Evolutionary conservation across 1,140 invertebrate species (phyloP).

Genomic region (Formica exsecta): DNA sequence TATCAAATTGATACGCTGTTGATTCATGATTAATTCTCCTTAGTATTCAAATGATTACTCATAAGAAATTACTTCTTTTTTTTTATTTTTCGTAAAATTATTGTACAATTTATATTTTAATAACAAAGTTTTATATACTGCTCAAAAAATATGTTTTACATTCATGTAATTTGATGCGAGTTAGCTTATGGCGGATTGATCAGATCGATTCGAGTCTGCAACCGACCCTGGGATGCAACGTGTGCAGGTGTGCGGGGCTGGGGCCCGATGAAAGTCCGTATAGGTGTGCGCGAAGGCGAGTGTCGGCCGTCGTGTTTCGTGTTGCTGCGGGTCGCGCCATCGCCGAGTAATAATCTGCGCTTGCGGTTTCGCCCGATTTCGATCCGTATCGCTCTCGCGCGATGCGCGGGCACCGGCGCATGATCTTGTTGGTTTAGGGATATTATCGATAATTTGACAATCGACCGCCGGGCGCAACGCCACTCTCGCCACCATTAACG

Average conservation of each 20-base stretch:
- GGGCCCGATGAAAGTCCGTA: slow-evolving; percentile 59
- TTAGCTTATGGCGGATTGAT: slow-evolving; percentile 15
- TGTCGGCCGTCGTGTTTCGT: slow-evolving; percentile 40
- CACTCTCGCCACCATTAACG: slow-evolving; percentile 76
- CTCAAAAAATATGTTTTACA: neutral
- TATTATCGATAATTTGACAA: slow-evolving; percentile 85
- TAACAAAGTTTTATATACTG: neutral
- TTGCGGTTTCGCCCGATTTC: slow-evolving; percentile 75
- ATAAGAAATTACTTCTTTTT: no score
- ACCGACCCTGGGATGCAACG: slow-evolving; percentile 20
- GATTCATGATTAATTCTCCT: neutral
- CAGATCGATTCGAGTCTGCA: neutral
- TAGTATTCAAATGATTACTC: neutral
- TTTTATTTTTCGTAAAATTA: neutral
- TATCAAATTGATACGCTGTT: neutral
- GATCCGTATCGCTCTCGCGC: slow-evolving; percentile 66
- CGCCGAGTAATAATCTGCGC: slow-evolving; percentile 68
- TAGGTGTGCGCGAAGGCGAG: slow-evolving; percentile 52
- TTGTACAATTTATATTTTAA: neutral
- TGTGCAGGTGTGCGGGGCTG: slow-evolving; percentile 38
- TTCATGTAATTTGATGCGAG: neutral
- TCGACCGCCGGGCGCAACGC: slow-evolving; percentile 75
- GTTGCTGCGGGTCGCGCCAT: slow-evolving; percentile 60
- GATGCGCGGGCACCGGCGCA: slow-evolving; percentile 56
- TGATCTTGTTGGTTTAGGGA: slow-evolving; percentile 83